Evolutionary conservation across 2,113 vertebrate species (phyloP).

Genomic region (Tapirus terrestris): DNA sequence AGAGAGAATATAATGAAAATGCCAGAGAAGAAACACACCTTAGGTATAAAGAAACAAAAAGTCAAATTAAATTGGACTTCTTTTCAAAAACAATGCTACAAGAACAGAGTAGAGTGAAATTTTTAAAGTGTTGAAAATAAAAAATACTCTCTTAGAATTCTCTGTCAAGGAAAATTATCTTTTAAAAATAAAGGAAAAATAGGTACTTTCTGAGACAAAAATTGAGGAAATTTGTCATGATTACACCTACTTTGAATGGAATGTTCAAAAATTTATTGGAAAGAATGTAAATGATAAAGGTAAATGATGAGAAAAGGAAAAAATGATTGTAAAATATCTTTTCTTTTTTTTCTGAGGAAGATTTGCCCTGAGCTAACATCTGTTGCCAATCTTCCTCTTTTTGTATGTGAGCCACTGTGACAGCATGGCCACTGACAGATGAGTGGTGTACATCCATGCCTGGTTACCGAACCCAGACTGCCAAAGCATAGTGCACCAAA

Average conservation of each 20-base stretch:
- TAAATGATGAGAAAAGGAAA: not conserved
- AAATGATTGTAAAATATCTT: not conserved
- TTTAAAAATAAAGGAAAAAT: not conserved
- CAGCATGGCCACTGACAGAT: no score
- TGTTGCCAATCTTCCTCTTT: no score
- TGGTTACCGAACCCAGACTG: no score
- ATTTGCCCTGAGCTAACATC: no score
- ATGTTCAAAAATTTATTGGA: not conserved
- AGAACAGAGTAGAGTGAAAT: not conserved
- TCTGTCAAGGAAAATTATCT: not conserved
- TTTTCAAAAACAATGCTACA: not conserved
- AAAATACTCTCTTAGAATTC: not conserved
- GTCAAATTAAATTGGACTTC: not conserved
- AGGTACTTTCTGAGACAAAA: not conserved
- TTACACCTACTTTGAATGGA: not conserved
- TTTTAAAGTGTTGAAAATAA: not conserved
- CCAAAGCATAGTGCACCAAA: no score
- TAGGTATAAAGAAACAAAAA: not conserved
- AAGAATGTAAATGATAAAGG: not conserved
- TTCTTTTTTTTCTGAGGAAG: not conserved
- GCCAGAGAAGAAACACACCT: not conserved
- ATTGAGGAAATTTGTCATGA: not conserved
- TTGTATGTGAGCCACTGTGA: no score
- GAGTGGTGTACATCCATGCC: no score
- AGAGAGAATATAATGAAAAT: not conserved